Base-by-base conservation (phyloP, 2,113 vertebrate species). In the Paratilapia polleni region DNA sequence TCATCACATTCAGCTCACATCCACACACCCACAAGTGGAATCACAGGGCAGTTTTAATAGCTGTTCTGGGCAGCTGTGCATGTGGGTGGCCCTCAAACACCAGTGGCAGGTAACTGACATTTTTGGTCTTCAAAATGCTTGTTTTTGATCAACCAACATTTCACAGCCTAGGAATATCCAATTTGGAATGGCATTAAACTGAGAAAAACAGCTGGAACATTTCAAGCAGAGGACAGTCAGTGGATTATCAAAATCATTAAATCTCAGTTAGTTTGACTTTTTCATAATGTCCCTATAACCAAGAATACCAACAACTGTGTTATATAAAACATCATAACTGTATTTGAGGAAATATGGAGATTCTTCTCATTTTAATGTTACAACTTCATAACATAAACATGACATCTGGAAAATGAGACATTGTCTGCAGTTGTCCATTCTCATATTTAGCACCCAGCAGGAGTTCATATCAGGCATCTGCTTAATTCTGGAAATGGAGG, bases 1-100 rank as follows among this genome's bases (percentile, higher is more conserved):
- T 93, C 80, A 94, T 95, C 91, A 93, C 92, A 87, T 86, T 88
- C 88, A 73, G 80, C 80, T 86, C 86, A 92, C 88, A 88, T 76
- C 62, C 80, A 81, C 79, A 86, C 34, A n/a, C 62, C 59, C 84
- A 84, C 76, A 85, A 57, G 62, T 28, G 62, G 70, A 84, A 78
- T 62, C 76, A 81, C 1, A 58, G 70, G 26, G 36, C n/a, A 60
- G 47, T 64, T 80, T 88, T 86, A 89, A 84, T 68, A 62, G 83
- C 61, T 43, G 47, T 74, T 78, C 74, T 10, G 36, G 64, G 58
- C 28, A 73, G 36, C 77, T 74, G 61, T 75, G 78, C 78, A 80
- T 80, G 89, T 58, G 76, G 73, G 70, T n/a, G 28, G 17, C 28
- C 24, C 64, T 70, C 36, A 43, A 82, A 90, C 36, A 83, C 74